phyloP scores from a whole-genome alignment of 2,113 vertebrate species.

The Chloebia gouldiae region DNA sequence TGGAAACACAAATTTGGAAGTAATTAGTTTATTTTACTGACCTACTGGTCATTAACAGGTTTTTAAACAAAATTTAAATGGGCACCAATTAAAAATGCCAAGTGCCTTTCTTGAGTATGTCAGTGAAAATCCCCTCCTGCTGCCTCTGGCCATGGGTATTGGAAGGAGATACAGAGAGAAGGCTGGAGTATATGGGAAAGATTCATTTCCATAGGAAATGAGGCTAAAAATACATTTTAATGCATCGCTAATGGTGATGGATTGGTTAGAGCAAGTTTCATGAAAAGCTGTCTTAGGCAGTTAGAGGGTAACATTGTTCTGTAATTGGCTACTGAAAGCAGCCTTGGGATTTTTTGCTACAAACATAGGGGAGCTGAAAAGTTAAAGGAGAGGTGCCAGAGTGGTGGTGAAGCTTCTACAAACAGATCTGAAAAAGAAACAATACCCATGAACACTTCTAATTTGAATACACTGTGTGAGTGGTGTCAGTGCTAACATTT shows the following conservation, averaged over 20 bases:
- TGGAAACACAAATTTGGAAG: background rate
- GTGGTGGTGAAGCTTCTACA: background rate
- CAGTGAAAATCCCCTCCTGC: background rate
- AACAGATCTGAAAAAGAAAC: background rate
- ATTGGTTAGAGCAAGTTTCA: background rate
- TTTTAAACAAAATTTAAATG: background rate
- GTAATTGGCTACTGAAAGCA: background rate
- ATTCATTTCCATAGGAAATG: constrained; percentile 23
- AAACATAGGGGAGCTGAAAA: background rate
- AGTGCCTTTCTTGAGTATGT: background rate
- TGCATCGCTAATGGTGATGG: background rate
- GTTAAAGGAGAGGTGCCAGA: background rate
- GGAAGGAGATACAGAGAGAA: background rate
- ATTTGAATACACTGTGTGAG: background rate
- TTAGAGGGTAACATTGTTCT: background rate
- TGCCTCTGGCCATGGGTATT: rapidly evolving
- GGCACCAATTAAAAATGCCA: background rate
- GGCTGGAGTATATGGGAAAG: background rate
- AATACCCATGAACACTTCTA: background rate
- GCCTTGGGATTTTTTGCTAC: background rate
- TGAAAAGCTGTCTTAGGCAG: constrained; percentile 3
- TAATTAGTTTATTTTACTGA: background rate
- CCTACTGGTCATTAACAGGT: background rate
- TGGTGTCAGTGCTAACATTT: background rate
- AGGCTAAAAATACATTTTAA: constrained; percentile 25